These are phyloP conservation scores for Mythimna albipuncta DNA, from an alignment of 2,888 invertebrate genomes.

Conservation along the genomic window DNA sequence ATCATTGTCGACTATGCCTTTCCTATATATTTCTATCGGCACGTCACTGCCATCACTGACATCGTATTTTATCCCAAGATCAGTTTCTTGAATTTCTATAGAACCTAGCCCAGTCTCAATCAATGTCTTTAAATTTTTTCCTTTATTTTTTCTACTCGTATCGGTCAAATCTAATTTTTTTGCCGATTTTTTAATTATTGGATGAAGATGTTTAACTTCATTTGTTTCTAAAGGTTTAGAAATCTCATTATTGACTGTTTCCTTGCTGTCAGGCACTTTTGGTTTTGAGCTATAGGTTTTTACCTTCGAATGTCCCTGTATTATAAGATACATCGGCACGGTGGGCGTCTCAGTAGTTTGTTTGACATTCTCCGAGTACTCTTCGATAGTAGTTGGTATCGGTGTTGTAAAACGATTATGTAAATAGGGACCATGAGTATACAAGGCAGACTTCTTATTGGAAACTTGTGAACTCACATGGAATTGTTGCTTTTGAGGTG, in stretches of 20 bases:
- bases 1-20: constrained; percentile 91
- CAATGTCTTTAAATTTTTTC: constrained; percentile 82
- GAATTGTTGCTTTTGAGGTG: constrained; percentile 68
- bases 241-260: constrained; percentile 87
- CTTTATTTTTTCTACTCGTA: constrained; percentile 75
- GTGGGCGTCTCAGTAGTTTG: constrained; percentile 87
- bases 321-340: constrained; percentile 94
- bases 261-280: constrained; percentile 80
- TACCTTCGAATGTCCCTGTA: constrained; percentile 96
- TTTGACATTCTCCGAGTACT: constrained; percentile 69
- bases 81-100: constrained; percentile 90
- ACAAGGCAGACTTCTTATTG: constrained; percentile 70
- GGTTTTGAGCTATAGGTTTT: constrained; percentile 94
- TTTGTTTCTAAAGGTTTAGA: constrained; percentile 87
- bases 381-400: constrained; percentile 84
- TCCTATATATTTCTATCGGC: constrained; percentile 90
- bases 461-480: constrained; percentile 74
- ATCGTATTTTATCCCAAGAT: constrained; percentile 90
- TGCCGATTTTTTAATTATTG: constrained; percentile 78
- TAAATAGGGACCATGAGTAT: constrained; percentile 84
- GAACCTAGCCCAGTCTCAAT: constrained; percentile 86
- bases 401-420: constrained; percentile 88
- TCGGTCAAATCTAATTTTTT: constrained; percentile 77
- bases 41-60: constrained; percentile 89
- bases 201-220: constrained; percentile 91